These are phyloP conservation scores for Mormyrus hasselquistii DNA, from an alignment of 2,797 vertebrate species.

Conservation along the genomic window DNA sequence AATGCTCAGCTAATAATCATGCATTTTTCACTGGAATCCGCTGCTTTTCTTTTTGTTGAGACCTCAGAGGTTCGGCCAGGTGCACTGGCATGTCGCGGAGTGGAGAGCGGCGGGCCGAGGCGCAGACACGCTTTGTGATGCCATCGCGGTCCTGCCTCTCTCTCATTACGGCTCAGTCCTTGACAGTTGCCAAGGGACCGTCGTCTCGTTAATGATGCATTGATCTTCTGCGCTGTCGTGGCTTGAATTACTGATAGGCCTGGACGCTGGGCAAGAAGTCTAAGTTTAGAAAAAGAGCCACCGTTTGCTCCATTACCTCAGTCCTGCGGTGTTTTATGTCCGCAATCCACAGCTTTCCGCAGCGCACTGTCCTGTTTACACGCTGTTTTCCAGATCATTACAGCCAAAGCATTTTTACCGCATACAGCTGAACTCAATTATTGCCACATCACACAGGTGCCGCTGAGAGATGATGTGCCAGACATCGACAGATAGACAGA, in stretches of 20 bases:
- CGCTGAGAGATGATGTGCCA: neutral
- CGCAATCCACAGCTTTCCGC: neutral
- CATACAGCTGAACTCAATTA: neutral
- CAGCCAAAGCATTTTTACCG: neutral
- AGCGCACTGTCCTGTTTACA: neutral
- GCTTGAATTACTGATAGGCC: neutral
- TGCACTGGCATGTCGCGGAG: neutral
- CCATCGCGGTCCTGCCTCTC: neutral
- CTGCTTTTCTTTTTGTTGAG: neutral
- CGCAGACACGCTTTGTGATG: neutral
- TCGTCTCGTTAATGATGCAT: neutral
- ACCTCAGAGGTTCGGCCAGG: neutral
- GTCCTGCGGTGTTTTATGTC: neutral
- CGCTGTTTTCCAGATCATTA: neutral
- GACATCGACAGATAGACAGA: neutral
- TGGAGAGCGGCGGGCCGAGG: neutral
- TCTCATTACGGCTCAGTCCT: neutral
- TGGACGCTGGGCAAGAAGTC: neutral
- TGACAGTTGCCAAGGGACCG: neutral
- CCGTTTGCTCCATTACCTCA: neutral
- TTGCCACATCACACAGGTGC: neutral
- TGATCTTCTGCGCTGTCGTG: neutral
- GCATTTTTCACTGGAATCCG: neutral
- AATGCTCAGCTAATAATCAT: neutral
- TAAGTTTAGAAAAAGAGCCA: neutral